Evolutionary conservation across 2,888 invertebrate species (phyloP), one percentile per base, ranked within the genome.

Genomic region (Pristionchus japonicus): DNA sequence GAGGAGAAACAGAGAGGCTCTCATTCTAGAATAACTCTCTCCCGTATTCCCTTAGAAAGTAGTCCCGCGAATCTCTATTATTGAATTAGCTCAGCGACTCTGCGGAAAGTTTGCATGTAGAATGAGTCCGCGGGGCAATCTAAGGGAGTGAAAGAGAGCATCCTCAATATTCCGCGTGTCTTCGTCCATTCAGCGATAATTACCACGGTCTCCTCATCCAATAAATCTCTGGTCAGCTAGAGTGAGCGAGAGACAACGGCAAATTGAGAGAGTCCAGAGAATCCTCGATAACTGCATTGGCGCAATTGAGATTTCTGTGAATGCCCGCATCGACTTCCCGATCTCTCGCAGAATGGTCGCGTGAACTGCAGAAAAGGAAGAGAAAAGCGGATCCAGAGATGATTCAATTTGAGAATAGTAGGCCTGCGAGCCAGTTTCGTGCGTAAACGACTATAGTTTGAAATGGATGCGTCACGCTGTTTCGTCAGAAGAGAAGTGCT

Each of bases 71-170:
- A 23, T 77, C 77, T 47, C 77, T 9, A n/a, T 77, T 77, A 77
- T 77, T 77, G 77, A 40, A 77, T 77, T 77, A 77, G 77, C 77
- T 74, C n/a, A n/a, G 20, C n/a, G 70, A 74, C 11, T 37, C 34
- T 27, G 47, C 74, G 15, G 43, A 77, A 47, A 77, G 77, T 77
- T 77, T 77, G 77, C 77, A 77, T 77, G n/a, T n/a, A n/a, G 77
- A 43, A 77, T 77, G 77, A 77, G 77, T n/a, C 4, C 77, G 11
- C 13, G 15, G 7, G 6, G 23, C 74, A 40, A 37, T 74, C 74
- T 74, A 17, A 23, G 1, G 31, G 64, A 27, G 61, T 11, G 70
- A 70, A 64, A 64, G 70, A 17, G 31, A 70, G 70, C 20, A 70
- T 70, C 70, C 70, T 70, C 37, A 70, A 37, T 70, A 70, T 70